Base-by-base conservation (phyloP, 2,797 vertebrate species). In the Eulemur albifrons region DNA sequence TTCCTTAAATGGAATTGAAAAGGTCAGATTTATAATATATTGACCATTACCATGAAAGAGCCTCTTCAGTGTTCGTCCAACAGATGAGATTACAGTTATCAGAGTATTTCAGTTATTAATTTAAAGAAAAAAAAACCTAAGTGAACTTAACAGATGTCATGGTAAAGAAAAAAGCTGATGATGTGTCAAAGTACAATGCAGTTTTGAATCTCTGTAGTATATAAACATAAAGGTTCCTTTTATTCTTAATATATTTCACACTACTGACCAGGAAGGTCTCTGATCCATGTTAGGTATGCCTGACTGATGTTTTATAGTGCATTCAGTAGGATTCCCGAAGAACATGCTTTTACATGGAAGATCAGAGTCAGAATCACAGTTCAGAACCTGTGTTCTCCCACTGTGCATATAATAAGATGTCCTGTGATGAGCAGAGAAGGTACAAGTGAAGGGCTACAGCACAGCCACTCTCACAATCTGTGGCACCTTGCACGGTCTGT, bases 341-440 rank as follows among this genome's bases (percentile, higher is more conserved):
- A 75, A 76, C 59, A 90, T 70, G 86, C 85, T 76, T 86, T 92
- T 75, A 59, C 32, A 18, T 72, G 88, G 48, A 90, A 84, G 92
- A 65, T 92, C 73, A 93, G 93, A 82, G 73, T 50, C 75, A 75
- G 45, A 88, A 57, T 50, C 8, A 40, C 35, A 27, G 40, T 52
- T 67, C 72, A 48, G 32, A 93, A 91, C 54, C 30, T 10, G 45
- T 17, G 27, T 23, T 54, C n/a, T 65, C 59, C 54, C 30, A 67
- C 15, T 38, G 52, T n/a, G 77, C 20, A 32, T 38, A 25, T 35
- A 67, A 38, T 76, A 57, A 84, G 54, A 86, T 1, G 10, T 30
- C 67, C 87, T 8, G 4, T 11, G 25, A 21, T 1, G 45, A 65
- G 77, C 32, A 54, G 30, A 92, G 52, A 61, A 61, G 50, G 61